These are phyloP conservation scores for Buphagus erythrorhynchus DNA, from an alignment of 2,797 vertebrate genomes.

Conservation along the genomic window DNA sequence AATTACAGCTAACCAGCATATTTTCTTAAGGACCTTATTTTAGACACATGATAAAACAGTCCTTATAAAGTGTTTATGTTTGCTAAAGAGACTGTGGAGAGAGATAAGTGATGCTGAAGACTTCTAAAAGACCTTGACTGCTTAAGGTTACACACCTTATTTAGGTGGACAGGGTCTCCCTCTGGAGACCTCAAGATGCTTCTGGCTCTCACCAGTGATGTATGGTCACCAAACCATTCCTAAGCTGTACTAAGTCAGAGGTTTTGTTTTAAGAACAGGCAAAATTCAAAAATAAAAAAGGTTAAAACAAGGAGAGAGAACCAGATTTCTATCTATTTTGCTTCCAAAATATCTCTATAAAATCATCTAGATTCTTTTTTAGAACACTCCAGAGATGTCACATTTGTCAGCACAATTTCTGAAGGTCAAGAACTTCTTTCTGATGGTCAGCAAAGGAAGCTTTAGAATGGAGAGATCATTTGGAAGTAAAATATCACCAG, in stretches of 20 bases:
- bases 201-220: not conserved
- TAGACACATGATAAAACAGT: not conserved
- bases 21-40: not conserved
- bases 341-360: not conserved
- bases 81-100: not conserved
- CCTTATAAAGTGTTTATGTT: not conserved
- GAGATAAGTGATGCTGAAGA: not conserved
- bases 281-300: not conserved
- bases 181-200: slow-evolving; percentile 8
- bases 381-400: not conserved
- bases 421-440: not conserved
- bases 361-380: not conserved
- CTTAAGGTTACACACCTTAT: not conserved
- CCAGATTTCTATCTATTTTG: not conserved
- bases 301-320: not conserved
- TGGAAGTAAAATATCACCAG: not conserved
- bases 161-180: slow-evolving; percentile 23
- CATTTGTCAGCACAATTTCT: not conserved
- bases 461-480: not conserved
- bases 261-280: not conserved
- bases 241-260: not conserved
- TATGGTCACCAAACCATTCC: not conserved
- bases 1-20: not conserved
- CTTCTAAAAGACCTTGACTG: not conserved
- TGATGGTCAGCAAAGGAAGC: not conserved